A percentile compares a stretch with the other conserved stretches of the same genome.
phyloP scores from a whole-genome alignment of 2,113 vertebrate species.

The Hepsetus odoe region DNA sequence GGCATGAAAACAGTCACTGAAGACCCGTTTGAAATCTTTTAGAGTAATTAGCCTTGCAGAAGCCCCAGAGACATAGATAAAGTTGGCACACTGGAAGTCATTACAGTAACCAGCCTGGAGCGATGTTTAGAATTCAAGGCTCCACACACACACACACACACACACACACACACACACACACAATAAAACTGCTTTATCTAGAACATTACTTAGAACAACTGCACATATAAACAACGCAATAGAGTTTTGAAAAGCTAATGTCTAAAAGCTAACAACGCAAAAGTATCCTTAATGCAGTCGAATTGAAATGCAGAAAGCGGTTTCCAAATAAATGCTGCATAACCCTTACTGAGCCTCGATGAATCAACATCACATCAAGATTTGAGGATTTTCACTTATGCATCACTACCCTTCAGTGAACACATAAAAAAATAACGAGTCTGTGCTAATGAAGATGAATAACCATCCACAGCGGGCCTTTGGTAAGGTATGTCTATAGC shows the following conservation, averaged over 20 bases:
- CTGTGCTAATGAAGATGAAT: background rate
- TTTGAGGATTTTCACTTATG: background rate
- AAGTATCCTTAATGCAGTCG: no score
- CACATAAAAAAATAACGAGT: background rate
- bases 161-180: constrained; percentile 37
- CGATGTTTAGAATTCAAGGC: constrained; percentile 21
- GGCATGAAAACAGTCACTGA: constrained; percentile 18
- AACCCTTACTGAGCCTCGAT: background rate
- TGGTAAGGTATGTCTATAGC: constrained; percentile 12
- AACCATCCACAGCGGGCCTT: background rate
- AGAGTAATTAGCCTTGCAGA: constrained; percentile 33
- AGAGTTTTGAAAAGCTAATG: background rate
- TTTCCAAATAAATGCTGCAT: background rate
- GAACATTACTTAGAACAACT: constrained; percentile 13
- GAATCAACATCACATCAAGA: background rate
- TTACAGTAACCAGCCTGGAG: constrained; percentile 21
- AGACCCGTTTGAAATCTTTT: constrained; percentile 19
- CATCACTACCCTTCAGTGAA: background rate
- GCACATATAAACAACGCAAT: constrained; percentile 14
- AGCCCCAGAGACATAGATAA: constrained; percentile 43
- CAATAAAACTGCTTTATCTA: constrained; percentile 27
- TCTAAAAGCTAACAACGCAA: no score
- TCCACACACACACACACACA: constrained; percentile 38
- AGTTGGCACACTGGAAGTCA: constrained; percentile 42
- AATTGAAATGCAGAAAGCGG: no score